phyloP scores from a whole-genome alignment of 2,113 vertebrate species.

The Grammomys surdaster region DNA sequence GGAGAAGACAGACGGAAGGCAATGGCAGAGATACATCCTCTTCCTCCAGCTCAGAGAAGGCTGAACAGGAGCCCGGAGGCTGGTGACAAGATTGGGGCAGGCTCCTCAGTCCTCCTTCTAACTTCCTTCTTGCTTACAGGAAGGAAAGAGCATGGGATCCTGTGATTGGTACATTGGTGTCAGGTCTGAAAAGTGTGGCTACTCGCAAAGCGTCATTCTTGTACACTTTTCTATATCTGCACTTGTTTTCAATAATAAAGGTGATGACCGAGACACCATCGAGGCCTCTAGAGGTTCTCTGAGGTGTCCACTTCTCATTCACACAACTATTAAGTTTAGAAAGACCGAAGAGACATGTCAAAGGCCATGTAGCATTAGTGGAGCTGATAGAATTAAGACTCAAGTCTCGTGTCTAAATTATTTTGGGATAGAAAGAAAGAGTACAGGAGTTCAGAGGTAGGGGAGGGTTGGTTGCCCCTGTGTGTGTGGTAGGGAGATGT shows the following conservation, averaged over 20 bases:
- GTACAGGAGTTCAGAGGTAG: not conserved
- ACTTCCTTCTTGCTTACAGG: not conserved
- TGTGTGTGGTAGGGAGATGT: not conserved
- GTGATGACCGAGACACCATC: not conserved
- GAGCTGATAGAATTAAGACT: not conserved
- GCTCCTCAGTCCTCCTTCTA: not conserved
- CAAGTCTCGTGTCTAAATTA: not conserved
- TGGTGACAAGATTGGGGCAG: not conserved
- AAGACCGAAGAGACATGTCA: not conserved
- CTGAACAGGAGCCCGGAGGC: not conserved
- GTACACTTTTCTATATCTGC: not conserved
- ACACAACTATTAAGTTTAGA: not conserved
- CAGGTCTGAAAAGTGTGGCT: not conserved
- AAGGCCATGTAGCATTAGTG: not conserved
- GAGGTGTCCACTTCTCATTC: not conserved
- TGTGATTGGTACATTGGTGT: not conserved
- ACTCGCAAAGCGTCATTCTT: not conserved
- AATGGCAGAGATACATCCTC: not conserved
- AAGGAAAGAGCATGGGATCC: not conserved
- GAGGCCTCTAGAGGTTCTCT: not conserved
- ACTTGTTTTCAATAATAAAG: not conserved
- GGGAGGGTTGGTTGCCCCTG: not conserved
- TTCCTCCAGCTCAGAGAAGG: not conserved
- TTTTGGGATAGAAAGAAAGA: not conserved
- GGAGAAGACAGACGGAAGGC: slow-evolving; percentile 39